A percentile compares a stretch with the other conserved stretches of the same genome.
Conservation (phyloP, 2,113 vertebrate genomes). For the Boleophthalmus pectinirostris region DNA sequence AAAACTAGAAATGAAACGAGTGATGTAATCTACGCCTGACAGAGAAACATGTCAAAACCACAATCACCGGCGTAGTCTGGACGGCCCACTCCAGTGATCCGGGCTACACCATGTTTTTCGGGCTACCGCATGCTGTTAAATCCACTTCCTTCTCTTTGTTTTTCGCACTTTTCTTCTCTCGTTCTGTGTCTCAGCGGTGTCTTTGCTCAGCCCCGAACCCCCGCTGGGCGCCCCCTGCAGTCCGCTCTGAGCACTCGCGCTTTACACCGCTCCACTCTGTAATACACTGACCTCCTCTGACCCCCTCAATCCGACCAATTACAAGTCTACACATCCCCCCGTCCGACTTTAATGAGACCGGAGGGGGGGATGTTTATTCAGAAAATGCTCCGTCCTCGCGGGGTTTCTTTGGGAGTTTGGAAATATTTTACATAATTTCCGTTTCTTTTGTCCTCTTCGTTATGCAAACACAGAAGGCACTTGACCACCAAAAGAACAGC, state of each 20-base stretch:
- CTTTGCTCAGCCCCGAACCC: neutral
- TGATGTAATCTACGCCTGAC: no score
- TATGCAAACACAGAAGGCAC: neutral
- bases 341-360: constrained; percentile 14
- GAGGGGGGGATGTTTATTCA: constrained; percentile 14
- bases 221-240: neutral
- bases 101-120: no score
- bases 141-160: neutral
- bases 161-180: neutral
- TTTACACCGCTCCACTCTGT: neutral
- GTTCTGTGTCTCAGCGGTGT: neutral
- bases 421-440: neutral
- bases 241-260: neutral
- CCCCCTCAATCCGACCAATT: constrained; percentile 1
- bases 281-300: neutral
- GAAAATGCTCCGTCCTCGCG: constrained; percentile 6
- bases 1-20: no score
- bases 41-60: no score
- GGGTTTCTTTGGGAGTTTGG: neutral
- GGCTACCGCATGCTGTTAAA: no score
- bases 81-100: no score
- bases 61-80: no score
- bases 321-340: neutral
- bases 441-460: neutral
- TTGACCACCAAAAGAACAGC: neutral